A percentile compares a stretch with the other conserved stretches of the same genome.
phyloP scores from a whole-genome alignment of 2,888 invertebrate genomes.

The Empis stercorea region DNA sequence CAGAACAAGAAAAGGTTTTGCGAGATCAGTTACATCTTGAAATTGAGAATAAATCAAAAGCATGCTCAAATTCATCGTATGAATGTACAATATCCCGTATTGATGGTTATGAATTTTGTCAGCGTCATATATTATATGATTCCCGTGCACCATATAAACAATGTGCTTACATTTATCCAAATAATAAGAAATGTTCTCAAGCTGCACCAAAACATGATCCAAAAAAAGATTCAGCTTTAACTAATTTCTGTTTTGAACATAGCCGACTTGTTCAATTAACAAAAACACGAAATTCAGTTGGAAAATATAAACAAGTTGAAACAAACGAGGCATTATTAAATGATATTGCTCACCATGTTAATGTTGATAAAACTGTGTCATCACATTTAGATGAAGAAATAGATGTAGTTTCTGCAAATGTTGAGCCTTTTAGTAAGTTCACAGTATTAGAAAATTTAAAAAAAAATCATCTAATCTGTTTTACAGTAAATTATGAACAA shows the following conservation, averaged over 20 bases:
- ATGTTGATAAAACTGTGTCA: slow-evolving; percentile 24
- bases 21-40: slow-evolving; percentile 47
- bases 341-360: slow-evolving; percentile 51
- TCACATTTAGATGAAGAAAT: slow-evolving; percentile 35
- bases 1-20: slow-evolving; percentile 26
- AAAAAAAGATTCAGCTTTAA: slow-evolving; percentile 49
- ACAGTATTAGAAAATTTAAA: neutral
- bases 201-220: slow-evolving; percentile 64
- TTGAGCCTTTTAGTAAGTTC: slow-evolving; percentile 47
- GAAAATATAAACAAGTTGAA: slow-evolving; percentile 48
- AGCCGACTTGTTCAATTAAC: slow-evolving; percentile 49
- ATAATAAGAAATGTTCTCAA: slow-evolving; percentile 60
- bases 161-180: slow-evolving; percentile 56
- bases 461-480: neutral
- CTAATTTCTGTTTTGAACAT: slow-evolving; percentile 56
- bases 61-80: slow-evolving; percentile 49
- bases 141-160: slow-evolving; percentile 70
- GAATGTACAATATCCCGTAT: slow-evolving; percentile 55
- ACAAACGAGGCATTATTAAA: slow-evolving; percentile 53
- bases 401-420: slow-evolving; percentile 38
- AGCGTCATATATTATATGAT: slow-evolving; percentile 73
- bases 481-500: slow-evolving; percentile 28
- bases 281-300: slow-evolving; percentile 44
- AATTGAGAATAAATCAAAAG: slow-evolving; percentile 45
- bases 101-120: slow-evolving; percentile 63